Evolutionary conservation across 2,888 invertebrate genomes (phyloP).

Genomic region (Penaeus monodon): DNA sequence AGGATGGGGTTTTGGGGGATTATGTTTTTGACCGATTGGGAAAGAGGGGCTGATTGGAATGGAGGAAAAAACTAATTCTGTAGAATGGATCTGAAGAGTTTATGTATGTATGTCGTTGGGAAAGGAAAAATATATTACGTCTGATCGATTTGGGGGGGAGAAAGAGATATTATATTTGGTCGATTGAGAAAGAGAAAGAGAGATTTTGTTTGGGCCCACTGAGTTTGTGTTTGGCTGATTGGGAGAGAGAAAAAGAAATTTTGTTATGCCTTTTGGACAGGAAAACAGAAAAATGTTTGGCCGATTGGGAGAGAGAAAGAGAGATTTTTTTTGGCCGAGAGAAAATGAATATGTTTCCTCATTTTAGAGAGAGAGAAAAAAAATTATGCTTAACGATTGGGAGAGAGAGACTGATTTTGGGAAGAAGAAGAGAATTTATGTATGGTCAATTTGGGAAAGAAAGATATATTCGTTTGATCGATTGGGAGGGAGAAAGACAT

Average conservation of each 20-base stretch:
- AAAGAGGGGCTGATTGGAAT: constrained; percentile 27
- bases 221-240: too few species aligned
- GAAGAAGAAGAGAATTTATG: background rate
- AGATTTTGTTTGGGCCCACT: too few species aligned
- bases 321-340: background rate
- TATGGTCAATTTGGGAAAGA: background rate
- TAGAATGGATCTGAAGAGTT: too few species aligned
- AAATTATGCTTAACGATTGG: too few species aligned
- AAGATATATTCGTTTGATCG: background rate
- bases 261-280: background rate
- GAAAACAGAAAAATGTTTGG: background rate
- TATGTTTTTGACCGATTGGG: background rate
- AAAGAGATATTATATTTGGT: too few species aligned
- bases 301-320: background rate
- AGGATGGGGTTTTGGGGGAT: background rate
- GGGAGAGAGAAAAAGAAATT: background rate
- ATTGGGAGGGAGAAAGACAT: constrained; percentile 31
- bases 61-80: constrained; percentile 27
- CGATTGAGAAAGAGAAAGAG: too few species aligned
- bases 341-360: background rate
- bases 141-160: too few species aligned
- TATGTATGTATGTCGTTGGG: too few species aligned
- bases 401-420: background rate
- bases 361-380: too few species aligned
- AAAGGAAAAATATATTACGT: too few species aligned